A percentile compares a stretch with the other conserved stretches of the same genome.
These are phyloP conservation scores for Cydia splendana DNA, from an alignment of 1,140 invertebrate genomes.

Conservation along the genomic window DNA sequence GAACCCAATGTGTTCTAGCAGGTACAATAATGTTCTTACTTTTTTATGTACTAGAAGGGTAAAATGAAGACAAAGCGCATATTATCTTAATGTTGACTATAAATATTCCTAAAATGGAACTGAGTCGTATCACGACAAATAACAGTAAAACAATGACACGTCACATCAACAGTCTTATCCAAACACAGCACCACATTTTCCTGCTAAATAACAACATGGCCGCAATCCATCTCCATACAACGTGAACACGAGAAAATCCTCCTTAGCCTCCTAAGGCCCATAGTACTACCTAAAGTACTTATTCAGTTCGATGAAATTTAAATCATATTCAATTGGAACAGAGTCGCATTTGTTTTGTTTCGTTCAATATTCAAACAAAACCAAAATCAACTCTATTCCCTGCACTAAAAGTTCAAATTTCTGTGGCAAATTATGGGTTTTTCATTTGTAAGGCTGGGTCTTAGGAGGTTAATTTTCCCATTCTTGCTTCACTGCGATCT, in stretches of 20 bases:
- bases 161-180: slow-evolving; percentile 8
- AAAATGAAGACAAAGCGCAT: not conserved
- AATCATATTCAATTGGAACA: too few species aligned
- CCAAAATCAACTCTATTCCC: too few species aligned
- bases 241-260: slow-evolving; percentile 14
- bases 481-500: slow-evolving; percentile 34
- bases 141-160: not conserved
- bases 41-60: not conserved
- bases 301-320: too few species aligned
- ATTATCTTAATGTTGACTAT: not conserved
- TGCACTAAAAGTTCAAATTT: too few species aligned
- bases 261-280: too few species aligned
- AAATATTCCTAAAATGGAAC: not conserved
- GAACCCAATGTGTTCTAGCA: too few species aligned
- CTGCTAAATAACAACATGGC: slow-evolving; percentile 16
- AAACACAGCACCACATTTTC: not conserved
- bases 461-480: slow-evolving; percentile 14
- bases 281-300: too few species aligned
- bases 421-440: too few species aligned
- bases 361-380: too few species aligned
- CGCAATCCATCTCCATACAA: slow-evolving; percentile 28
- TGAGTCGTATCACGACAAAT: not conserved
- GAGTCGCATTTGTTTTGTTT: too few species aligned
- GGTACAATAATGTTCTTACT: too few species aligned
- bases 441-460: too few species aligned